Evolutionary conservation across 2,113 vertebrate genomes (phyloP).

Genomic region (Isichthys henryi): DNA sequence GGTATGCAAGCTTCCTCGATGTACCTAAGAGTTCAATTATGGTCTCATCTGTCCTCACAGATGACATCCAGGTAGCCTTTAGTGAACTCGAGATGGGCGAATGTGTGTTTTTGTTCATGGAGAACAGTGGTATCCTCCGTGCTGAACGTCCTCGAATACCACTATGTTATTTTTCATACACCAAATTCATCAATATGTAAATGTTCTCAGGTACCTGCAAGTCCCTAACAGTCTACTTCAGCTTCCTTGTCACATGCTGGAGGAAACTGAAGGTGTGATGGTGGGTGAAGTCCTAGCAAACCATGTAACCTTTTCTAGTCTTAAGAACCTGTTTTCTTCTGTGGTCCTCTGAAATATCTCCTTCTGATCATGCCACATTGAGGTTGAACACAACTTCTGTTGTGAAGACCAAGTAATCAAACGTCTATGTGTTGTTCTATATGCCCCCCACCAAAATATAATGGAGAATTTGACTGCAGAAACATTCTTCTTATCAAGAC

Average conservation of each 20-base stretch:
- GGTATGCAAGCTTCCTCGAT: background rate
- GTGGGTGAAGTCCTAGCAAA: background rate
- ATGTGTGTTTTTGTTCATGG: background rate
- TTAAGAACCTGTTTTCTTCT: background rate
- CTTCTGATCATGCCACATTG: background rate
- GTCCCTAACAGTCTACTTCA: background rate
- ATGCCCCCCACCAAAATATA: background rate
- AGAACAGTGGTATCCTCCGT: background rate
- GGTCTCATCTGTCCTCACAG: background rate
- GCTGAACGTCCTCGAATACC: background rate
- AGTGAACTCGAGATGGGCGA: background rate
- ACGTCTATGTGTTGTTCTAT: background rate
- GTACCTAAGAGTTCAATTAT: background rate
- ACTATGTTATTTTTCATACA: background rate
- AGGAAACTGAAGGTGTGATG: background rate
- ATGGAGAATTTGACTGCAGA: background rate
- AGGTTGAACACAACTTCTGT: background rate
- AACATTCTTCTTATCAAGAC: background rate
- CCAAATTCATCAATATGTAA: background rate
- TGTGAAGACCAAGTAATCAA: background rate
- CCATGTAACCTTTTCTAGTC: background rate
- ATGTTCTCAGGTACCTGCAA: background rate
- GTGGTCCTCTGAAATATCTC: background rate
- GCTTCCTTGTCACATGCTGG: background rate
- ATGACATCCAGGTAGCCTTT: background rate